phyloP scores from a whole-genome alignment of 2,888 invertebrate species.

The Cryptus armator region DNA sequence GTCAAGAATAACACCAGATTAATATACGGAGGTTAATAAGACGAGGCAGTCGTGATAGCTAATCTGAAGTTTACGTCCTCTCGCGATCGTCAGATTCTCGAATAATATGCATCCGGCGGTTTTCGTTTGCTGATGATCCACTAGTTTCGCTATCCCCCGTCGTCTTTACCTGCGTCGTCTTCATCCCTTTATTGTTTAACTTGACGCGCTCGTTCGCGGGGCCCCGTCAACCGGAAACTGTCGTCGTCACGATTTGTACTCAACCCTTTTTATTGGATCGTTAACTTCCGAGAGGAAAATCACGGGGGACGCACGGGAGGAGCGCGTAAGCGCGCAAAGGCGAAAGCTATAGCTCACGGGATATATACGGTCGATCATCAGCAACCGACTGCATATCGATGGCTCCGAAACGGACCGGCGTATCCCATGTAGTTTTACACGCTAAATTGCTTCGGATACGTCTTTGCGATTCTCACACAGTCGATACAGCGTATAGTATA shows the following conservation, averaged over 20 bases:
- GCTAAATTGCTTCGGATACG: no score
- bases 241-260: slow-evolving; percentile 72
- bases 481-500: background rate
- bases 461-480: no score
- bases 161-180: background rate
- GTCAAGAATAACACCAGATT: no score
- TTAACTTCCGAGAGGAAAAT: slow-evolving; percentile 71
- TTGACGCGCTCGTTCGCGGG: background rate
- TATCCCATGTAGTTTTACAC: no score
- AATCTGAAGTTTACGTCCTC: background rate
- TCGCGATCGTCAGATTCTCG: background rate
- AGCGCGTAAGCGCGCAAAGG: slow-evolving; percentile 24
- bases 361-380: background rate
- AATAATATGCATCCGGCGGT: slow-evolving; percentile 13
- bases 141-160: background rate
- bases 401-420: no score
- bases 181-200: slow-evolving; percentile 45
- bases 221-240: slow-evolving; percentile 25
- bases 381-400: background rate
- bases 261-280: slow-evolving; percentile 76
- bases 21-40: background rate
- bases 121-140: background rate
- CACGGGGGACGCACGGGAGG: slow-evolving; percentile 68
- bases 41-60: background rate
- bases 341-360: background rate